These are phyloP conservation scores for Scomber scombrus DNA, from an alignment of 2,113 vertebrate species.

Conservation along the genomic window DNA sequence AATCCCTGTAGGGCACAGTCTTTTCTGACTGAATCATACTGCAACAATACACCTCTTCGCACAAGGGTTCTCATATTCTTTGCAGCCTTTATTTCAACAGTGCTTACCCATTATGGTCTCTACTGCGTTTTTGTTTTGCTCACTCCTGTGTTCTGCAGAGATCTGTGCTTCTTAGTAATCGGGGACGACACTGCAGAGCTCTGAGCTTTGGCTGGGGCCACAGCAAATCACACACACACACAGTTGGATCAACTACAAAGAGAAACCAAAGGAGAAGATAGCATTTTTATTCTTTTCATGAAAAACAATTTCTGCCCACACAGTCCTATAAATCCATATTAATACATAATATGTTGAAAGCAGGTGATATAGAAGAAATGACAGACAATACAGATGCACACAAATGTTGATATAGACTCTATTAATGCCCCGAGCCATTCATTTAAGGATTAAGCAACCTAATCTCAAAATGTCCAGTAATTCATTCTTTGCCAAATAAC, in stretches of 20 bases:
- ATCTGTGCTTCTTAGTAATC: slow-evolving; percentile 54
- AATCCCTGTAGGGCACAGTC: slow-evolving; percentile 52
- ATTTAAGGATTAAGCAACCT: slow-evolving; percentile 70
- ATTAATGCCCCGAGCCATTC: slow-evolving; percentile 47
- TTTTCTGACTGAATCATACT: slow-evolving; percentile 50
- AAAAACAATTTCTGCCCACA: slow-evolving; percentile 12
- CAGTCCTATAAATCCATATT: slow-evolving; percentile 5
- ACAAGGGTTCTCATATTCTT: slow-evolving; percentile 57
- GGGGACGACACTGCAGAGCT: slow-evolving; percentile 29
- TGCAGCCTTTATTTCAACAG: slow-evolving; percentile 42
- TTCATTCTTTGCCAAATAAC: slow-evolving; percentile 64
- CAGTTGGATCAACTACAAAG: slow-evolving; percentile 49
- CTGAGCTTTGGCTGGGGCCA: slow-evolving; percentile 44
- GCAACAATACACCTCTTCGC: slow-evolving; percentile 54
- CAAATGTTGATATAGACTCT: slow-evolving; percentile 13
- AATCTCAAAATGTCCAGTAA: slow-evolving; percentile 73
- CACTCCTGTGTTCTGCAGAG: slow-evolving; percentile 26
- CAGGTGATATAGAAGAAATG: slow-evolving; percentile 6
- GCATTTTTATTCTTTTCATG: slow-evolving; percentile 11
- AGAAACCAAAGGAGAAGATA: slow-evolving; percentile 21
- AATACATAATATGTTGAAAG: slow-evolving; percentile 17
- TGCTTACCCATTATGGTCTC: slow-evolving; percentile 15
- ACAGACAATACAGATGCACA: slow-evolving; percentile 23
- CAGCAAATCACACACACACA: slow-evolving; percentile 52
- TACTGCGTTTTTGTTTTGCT: slow-evolving; percentile 1